A percentile compares a stretch with the other conserved stretches of the same genome.
phyloP scores from a whole-genome alignment of 1,140 invertebrate species.

The Diachasma alloeum region DNA sequence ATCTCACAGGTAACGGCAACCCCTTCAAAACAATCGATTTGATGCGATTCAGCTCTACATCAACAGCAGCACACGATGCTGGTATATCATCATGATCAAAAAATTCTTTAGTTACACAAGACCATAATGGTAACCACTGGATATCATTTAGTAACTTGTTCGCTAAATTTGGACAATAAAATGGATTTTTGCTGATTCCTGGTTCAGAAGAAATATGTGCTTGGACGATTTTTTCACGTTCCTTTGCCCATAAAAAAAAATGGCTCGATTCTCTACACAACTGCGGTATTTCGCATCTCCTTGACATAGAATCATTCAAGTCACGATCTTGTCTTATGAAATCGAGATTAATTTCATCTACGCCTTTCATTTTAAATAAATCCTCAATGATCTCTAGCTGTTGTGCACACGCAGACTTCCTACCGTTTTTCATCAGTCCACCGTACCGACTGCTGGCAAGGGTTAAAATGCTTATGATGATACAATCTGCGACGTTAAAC shows the following conservation, averaged over 20 bases:
- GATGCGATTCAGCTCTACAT: no score
- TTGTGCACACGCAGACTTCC: not conserved
- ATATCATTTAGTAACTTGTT: not conserved
- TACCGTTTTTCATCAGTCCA: not conserved
- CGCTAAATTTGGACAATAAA: not conserved
- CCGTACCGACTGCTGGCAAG: not conserved
- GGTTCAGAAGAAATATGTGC: no score
- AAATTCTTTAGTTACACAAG: not conserved
- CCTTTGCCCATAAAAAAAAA: not conserved
- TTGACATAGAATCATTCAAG: no score
- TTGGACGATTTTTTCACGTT: not conserved
- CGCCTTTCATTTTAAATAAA: no score
- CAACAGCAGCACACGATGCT: not conserved
- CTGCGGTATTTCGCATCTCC: no score
- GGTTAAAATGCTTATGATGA: not conserved
- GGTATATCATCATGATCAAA: not conserved
- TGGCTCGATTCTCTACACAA: not conserved
- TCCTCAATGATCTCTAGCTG: not conserved
- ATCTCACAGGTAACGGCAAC: no score
- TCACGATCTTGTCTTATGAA: no score
- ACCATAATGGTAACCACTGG: not conserved
- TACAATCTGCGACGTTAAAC: not conserved
- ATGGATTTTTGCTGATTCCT: not conserved
- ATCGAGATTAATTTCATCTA: no score
- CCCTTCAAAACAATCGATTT: no score